These are phyloP conservation scores for Anthoscopus minutus DNA, from an alignment of 2,113 vertebrate genomes.

Conservation along the genomic window DNA sequence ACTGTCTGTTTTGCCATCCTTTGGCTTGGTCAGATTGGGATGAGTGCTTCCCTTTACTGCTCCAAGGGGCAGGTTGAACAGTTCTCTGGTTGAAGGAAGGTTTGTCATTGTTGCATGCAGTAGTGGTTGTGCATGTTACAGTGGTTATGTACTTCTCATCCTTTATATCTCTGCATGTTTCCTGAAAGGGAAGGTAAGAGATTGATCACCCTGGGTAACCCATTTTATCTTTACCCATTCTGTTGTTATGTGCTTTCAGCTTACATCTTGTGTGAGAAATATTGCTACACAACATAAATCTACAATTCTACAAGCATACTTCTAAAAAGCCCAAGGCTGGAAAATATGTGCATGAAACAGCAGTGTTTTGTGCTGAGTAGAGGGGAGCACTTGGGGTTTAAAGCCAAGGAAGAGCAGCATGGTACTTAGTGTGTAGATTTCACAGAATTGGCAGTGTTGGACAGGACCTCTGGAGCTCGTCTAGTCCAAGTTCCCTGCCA, in stretches of 20 bases:
- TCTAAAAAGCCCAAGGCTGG: not conserved
- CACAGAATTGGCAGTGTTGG: not conserved
- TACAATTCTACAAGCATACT: rapidly evolving
- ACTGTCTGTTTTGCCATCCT: not conserved
- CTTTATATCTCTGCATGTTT: not conserved
- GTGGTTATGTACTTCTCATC: not conserved
- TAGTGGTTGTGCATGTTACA: not conserved
- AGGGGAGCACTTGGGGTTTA: not conserved
- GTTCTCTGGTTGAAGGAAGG: not conserved
- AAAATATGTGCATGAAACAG: rapidly evolving
- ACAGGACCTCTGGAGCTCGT: not conserved
- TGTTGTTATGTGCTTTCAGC: not conserved
- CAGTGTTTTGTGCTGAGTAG: not conserved
- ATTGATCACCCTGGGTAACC: not conserved
- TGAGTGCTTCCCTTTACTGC: not conserved
- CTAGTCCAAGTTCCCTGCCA: not conserved
- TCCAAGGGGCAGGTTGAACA: not conserved
- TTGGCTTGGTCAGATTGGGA: not conserved
- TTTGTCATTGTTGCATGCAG: not conserved
- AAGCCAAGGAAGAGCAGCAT: not conserved
- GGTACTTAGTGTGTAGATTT: not conserved
- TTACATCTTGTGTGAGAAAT: not conserved
- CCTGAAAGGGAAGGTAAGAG: not conserved
- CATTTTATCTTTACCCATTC: not conserved
- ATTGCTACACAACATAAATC: not conserved